Evolutionary conservation across 2,888 invertebrate species (phyloP).

Genomic region (Caenorhabditis sp.): DNA sequence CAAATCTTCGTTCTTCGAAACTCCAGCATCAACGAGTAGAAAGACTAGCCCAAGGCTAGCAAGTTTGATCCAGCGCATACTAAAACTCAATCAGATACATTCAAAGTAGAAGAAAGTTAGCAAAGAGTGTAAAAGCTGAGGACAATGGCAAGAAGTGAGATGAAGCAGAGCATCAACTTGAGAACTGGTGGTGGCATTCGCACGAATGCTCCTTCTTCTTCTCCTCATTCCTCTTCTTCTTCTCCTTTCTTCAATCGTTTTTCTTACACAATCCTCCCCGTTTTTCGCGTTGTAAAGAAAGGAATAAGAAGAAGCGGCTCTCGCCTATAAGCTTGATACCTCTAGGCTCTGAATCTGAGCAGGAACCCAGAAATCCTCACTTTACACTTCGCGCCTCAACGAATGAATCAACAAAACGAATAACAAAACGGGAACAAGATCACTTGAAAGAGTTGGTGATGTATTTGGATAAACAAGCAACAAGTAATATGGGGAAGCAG

Average conservation of each 20-base stretch:
- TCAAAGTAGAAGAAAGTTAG: background rate
- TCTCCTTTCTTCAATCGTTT: slow-evolving; percentile 31
- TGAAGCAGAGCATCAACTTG: slow-evolving; percentile 1
- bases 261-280: slow-evolving; percentile 40
- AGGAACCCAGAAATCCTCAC: background rate
- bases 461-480: no score
- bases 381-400: no score
- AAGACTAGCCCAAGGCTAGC: slow-evolving; percentile 47
- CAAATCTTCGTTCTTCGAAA: slow-evolving; percentile 68
- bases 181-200: slow-evolving; percentile 5
- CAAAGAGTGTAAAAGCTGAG: slow-evolving; percentile 12
- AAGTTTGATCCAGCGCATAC: slow-evolving; percentile 59
- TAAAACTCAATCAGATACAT: no score
- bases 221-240: no score
- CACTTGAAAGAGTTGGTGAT: no score
- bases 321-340: background rate
- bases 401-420: no score
- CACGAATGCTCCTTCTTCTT: slow-evolving; percentile 44
- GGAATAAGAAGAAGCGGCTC: no score
- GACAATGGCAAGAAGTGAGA: background rate
- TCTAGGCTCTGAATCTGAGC: background rate
- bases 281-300: slow-evolving; percentile 48
- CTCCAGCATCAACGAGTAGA: slow-evolving; percentile 29
- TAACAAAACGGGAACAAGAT: no score
- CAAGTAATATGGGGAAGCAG: no score